These are phyloP conservation scores for Trichomalopsis sarcophagae DNA, from an alignment of 1,140 invertebrate species.

Conservation along the genomic window DNA sequence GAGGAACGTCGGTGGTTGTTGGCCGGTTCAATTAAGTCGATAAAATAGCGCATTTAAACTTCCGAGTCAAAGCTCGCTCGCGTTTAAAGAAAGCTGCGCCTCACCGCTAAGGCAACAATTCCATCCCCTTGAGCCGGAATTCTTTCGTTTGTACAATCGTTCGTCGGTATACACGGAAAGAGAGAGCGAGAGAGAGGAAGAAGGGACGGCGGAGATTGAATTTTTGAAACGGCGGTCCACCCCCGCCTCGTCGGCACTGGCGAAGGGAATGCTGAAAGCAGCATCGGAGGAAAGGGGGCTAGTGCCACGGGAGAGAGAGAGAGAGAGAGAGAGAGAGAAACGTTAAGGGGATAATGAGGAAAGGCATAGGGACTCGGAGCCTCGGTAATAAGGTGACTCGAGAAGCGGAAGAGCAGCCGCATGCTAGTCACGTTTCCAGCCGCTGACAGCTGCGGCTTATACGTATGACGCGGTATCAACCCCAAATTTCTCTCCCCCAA, in stretches of 20 bases:
- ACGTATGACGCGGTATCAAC: slow-evolving; percentile 75
- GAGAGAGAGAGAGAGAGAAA: slow-evolving; percentile 59
- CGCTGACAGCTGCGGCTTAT: slow-evolving; percentile 75
- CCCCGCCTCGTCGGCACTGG: slow-evolving; percentile 41
- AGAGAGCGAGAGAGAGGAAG: slow-evolving; percentile 28
- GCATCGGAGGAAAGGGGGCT: background rate
- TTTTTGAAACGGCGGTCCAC: slow-evolving; percentile 63
- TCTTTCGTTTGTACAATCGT: slow-evolving; percentile 33
- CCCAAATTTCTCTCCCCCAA: slow-evolving; percentile 69
- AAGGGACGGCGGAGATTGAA: slow-evolving; percentile 66
- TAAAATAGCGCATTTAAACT: slow-evolving; percentile 20
- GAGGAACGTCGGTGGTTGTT: background rate
- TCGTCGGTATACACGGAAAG: background rate
- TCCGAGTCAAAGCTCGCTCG: background rate
- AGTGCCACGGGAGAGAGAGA: background rate
- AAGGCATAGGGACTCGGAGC: slow-evolving; percentile 65
- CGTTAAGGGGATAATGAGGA: slow-evolving; percentile 74
- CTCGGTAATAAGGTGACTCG: slow-evolving; percentile 71
- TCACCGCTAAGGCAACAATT: slow-evolving; percentile 7
- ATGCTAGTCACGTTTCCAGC: slow-evolving; percentile 74
- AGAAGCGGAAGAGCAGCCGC: slow-evolving; percentile 55
- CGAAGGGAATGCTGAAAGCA: background rate
- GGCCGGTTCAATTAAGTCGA: slow-evolving; percentile 31
- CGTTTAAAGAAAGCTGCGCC: background rate
- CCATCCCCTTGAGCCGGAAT: slow-evolving; percentile 17